Conservation (phyloP, 2,797 vertebrate species). For the Spea hammondii region DNA sequence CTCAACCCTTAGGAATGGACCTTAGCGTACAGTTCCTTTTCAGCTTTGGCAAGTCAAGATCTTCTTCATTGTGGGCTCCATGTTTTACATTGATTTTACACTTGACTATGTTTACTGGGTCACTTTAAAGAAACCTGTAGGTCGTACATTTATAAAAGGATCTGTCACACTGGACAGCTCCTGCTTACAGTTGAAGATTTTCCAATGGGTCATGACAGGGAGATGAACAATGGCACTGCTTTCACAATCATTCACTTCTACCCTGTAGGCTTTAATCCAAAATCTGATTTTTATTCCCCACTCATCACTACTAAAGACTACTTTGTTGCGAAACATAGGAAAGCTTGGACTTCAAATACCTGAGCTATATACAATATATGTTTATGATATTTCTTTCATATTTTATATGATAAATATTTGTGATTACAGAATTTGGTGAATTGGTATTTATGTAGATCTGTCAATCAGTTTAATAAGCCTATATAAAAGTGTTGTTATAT, state of each 20-base stretch:
- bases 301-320: conserved; percentile 28
- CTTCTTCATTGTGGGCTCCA: conserved; percentile 55
- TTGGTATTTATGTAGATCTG: background rate
- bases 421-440: background rate
- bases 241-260: conserved; percentile 52
- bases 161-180: conserved; percentile 59
- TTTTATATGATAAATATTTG: too few relatives aligned
- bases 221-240: conserved; percentile 54
- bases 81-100: conserved; percentile 63
- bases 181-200: conserved; percentile 58
- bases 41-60: conserved; percentile 50
- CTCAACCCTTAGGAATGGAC: conserved; percentile 44
- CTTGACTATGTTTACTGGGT: conserved; percentile 59
- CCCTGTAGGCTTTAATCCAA: conserved; percentile 48
- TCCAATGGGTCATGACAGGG: conserved; percentile 57
- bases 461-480: too few relatives aligned
- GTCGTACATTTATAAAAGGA: conserved; percentile 59
- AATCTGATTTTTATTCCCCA: conserved; percentile 21
- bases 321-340: background rate
- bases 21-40: conserved; percentile 51
- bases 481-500: too few relatives aligned
- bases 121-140: conserved; percentile 60
- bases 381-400: too few relatives aligned
- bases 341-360: background rate
- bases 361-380: too few relatives aligned